Evolutionary conservation across 2,888 invertebrate genomes (phyloP), one percentile per base, ranked within the genome.

Genomic region (Dinocampus coccinellae): DNA sequence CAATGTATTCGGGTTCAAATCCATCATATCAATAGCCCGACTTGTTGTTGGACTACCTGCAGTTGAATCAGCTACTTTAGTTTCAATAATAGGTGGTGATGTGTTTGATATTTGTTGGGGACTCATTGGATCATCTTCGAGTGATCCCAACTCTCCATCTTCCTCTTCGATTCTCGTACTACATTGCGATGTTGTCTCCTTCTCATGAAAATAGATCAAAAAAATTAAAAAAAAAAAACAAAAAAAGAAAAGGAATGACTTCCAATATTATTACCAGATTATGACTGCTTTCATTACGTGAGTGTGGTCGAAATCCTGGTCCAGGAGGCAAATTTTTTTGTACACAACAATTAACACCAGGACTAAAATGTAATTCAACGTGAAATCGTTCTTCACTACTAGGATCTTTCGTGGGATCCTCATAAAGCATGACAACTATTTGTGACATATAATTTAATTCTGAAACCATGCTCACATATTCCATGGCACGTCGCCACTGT

Each of bases 371-470:
- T 11, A 99, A 89, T 89, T 99, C 99, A 64, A 99, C 97, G 87
- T 99, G 99, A 87, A 99, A 99, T 78, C 98, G 90, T 87, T 96
- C 96, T 84, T 97, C 96, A 0, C 97, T 97, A 66, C 91, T 92
- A 0, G 94, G 95, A 89, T 96, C 97, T 88, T 98, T 98, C 0
- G 96, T 98, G 6, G 97, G 98, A 88, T 99, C 99, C 89, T 99
- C 99, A 85, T 99, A 99, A 0, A 98, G 89, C 97, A 99, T 97
- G 29, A 99, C 96, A 0, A 98, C 98, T 72, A 99, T 96, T 88
- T 99, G 99, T 3, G 98, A 98, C 96, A 99, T 97, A 88, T 99
- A 99, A 90, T 99, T 99, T 34, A 99, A 91, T 88, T 99, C 99
- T 0, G 98, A 97, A 6, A 99, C 98, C 91, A 97, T 96, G 22